These are phyloP conservation scores for Forbesichthys agassizii DNA, from an alignment of 2,113 vertebrate species.

Conservation along the genomic window DNA sequence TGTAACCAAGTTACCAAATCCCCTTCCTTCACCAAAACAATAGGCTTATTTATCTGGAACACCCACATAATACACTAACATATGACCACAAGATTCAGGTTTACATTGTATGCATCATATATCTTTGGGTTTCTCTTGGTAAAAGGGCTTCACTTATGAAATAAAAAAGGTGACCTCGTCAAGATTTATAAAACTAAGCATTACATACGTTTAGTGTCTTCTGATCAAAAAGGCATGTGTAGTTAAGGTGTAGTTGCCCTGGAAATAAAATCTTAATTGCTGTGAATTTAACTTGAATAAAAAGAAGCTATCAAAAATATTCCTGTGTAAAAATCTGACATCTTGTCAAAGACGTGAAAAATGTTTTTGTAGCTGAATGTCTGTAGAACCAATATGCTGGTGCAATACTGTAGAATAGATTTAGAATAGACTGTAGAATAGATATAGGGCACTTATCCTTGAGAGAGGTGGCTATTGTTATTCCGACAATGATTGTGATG, in stretches of 20 bases:
- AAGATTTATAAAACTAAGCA: background rate
- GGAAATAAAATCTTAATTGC: conserved; percentile 38
- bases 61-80: background rate
- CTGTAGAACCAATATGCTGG: conserved; percentile 61
- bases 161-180: background rate
- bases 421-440: background rate
- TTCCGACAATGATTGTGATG: conserved; percentile 50
- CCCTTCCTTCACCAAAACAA: background rate
- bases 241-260: background rate
- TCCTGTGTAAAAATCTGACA: conserved; percentile 60
- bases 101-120: conserved; percentile 18
- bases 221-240: conserved; percentile 34
- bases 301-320: conserved; percentile 71
- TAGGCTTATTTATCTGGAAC: background rate
- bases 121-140: conserved; percentile 41
- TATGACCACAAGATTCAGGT: conserved; percentile 29
- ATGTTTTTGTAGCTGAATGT: conserved; percentile 30
- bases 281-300: conserved; percentile 27
- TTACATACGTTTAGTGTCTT: background rate
- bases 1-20: background rate
- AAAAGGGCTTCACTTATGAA: conserved; percentile 19
- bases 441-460: conserved; percentile 65
- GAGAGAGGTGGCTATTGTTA: conserved; percentile 51
- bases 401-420: conserved; percentile 23
- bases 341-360: conserved; percentile 19